These are phyloP conservation scores for Scaptomyza pallida DNA, from an alignment of 1,140 invertebrate species.

Conservation along the genomic window DNA sequence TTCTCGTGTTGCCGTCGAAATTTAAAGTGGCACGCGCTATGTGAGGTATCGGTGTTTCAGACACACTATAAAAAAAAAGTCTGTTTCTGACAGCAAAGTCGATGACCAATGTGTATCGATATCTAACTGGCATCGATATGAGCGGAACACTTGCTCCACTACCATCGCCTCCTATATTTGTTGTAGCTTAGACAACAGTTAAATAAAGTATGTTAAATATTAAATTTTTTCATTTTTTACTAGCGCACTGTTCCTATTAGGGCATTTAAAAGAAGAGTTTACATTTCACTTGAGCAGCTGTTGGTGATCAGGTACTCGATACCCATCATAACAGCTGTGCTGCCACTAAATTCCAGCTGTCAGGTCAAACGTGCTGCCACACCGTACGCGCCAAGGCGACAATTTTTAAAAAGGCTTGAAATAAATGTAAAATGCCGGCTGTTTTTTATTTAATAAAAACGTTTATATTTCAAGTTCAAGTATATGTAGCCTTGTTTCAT, in stretches of 20 bases:
- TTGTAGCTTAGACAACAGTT: neutral
- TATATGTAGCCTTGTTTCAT: conserved; percentile 56
- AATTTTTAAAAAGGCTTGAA: conserved; percentile 3
- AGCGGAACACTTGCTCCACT: neutral
- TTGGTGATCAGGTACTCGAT: neutral
- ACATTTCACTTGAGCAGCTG: neutral
- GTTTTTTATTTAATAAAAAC: conserved; percentile 67
- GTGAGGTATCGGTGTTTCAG: conserved; percentile 41
- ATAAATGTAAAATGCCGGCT: neutral
- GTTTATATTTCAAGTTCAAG: conserved; percentile 75
- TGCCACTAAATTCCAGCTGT: neutral
- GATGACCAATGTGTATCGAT: conserved; percentile 35
- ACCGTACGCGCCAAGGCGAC: neutral
- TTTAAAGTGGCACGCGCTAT: conserved; percentile 46
- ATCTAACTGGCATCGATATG: conserved; percentile 10
- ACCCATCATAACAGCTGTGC: conserved; percentile 14
- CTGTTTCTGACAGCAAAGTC: conserved; percentile 43
- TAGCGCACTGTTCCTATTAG: no score
- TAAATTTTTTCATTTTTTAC: no score
- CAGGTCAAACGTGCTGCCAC: conserved; percentile 7
- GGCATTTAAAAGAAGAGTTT: neutral
- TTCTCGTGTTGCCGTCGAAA: conserved; percentile 34
- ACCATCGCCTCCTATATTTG: neutral
- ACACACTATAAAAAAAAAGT: conserved; percentile 49
- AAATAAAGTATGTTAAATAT: neutral